Evolutionary conservation across 1,140 invertebrate species (phyloP), one percentile per base, ranked within the genome.

Genomic region (Dreissena rostriformis): DNA sequence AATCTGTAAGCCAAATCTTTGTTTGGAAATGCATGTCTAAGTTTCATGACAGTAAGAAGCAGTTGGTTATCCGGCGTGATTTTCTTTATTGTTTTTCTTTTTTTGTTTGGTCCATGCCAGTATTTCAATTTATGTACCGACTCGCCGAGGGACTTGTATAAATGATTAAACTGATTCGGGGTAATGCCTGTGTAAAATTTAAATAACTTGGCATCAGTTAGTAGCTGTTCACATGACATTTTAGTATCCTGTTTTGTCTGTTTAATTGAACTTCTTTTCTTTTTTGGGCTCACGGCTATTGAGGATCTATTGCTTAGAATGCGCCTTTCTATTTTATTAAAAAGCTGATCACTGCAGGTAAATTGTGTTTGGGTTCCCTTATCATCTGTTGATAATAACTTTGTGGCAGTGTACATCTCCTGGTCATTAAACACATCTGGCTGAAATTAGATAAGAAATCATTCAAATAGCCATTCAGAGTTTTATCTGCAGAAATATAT

Each of bases 171-270:
- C 28, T 80, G 77, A 57, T 11, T 0, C 0, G 70, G n/a, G n/a
- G 76, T 79, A 6, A 79, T 0, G 49, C 76, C 76, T 6, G 76
- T 68, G 52, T 79, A 79, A 70, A 79, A 79, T 49, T 68, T 68
- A 26, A 79, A 79, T 26, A 70, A 19, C 12, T 71, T 79, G 22
- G 29, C 28, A 57, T 79, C 77, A 29, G 6, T 77, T 10, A 24
- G 39, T 66, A 77, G 61, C 7, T 6, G 1, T 26, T 77, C 28
- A 24, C 14, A 77, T n/a, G 75, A 67, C 15, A 77, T 22, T 19
- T 77, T 12, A 51, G 29, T 67, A 22, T 39, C 24, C 22, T 70
- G 22, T 28, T 70, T 70, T 29, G 12, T 14, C 12, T 57, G 19
- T 57, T 12, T 57, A 12, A 57, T 14, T 19, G 12, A 57, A n/a